Conservation (phyloP, 2,888 invertebrate species). For the Matsumyia berberina region DNA sequence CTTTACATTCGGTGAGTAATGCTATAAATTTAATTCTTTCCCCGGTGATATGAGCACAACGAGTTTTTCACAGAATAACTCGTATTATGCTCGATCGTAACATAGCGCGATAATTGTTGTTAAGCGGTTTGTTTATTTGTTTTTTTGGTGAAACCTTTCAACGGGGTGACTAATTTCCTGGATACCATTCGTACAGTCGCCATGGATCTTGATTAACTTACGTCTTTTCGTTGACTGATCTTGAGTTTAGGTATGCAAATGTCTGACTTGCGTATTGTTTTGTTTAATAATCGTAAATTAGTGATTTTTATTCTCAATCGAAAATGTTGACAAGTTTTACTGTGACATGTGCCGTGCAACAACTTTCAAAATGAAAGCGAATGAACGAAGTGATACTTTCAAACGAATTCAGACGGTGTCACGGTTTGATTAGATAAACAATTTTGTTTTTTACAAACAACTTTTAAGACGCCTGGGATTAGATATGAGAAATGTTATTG, state of each 20-base stretch:
- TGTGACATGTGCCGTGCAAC: not conserved
- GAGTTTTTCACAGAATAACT: not conserved
- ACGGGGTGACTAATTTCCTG: constrained; percentile 38
- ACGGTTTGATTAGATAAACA: too few species aligned
- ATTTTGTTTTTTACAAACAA: too few species aligned
- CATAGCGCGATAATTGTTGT: not conserved
- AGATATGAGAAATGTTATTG: too few species aligned
- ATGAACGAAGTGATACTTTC: too few species aligned
- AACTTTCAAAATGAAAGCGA: not conserved
- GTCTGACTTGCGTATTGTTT: not conserved
- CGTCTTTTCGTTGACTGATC: not conserved
- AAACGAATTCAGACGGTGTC: too few species aligned
- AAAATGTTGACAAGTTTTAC: not conserved
- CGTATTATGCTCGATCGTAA: not conserved
- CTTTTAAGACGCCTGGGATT: too few species aligned
- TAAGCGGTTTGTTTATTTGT: constrained; percentile 21
- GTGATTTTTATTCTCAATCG: not conserved
- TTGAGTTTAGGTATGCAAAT: not conserved
- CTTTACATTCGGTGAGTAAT: constrained; percentile 49
- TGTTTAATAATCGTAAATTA: constrained; percentile 1
- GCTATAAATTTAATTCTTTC: not conserved
- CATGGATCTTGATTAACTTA: not conserved
- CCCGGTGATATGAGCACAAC: not conserved
- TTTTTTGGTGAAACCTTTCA: not conserved
- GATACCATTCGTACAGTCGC: not conserved